Base-by-base conservation (phyloP, 2,797 vertebrate species). In the Atherinosoma microstoma region DNA sequence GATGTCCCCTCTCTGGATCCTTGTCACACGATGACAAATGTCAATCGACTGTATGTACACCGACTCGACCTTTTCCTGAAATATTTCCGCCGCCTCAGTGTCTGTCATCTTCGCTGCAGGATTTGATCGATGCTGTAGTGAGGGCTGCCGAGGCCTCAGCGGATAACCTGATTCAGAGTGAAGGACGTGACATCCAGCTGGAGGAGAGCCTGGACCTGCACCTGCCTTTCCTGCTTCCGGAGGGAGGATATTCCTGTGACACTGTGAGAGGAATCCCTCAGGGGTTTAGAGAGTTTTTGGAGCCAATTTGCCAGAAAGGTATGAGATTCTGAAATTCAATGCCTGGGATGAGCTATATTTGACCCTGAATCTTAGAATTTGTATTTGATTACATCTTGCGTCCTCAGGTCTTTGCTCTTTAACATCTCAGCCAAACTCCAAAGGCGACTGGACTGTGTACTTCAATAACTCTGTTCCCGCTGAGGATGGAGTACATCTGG, bases 181-280 rank as follows among this genome's bases (percentile, higher is more conserved):
- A 98, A 61, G 96, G 95, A 54, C 87, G 94, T 71, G 96, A 96
- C 67, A 90, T 97, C 32, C 94, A 92, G 47, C 83, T 96, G 72
- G 94, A 97, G 84, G 97, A 98, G 86, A 96, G 97, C 80, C 96
- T 97, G 9, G 95, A 97, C 80, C 94, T 99, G 58, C 96, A 94
- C 78, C 91, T 99, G 58, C 98, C 97, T 60, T 98, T 99, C 89
- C 96, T 98, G 76, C 78, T 99, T 83, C 97, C 98, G 0, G 97
- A 98, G 91, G 97, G 96, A 35, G 97, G 97, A 58, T 98, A 98
- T 85, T 97, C 97, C 53, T 97, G 97, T 12, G 96, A 97, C 66
- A 94, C 94, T 0, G 93, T 97, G 78, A 94, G 93, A 87, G 97
- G 96, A 75, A 93, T 97, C 79, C 98, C 98, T 8, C 95, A 89